Percentiles rank a stretch among this genome's conserved stretches.
Conservation (phyloP, 2,888 invertebrate species). For the Argyresthia albistria region DNA sequence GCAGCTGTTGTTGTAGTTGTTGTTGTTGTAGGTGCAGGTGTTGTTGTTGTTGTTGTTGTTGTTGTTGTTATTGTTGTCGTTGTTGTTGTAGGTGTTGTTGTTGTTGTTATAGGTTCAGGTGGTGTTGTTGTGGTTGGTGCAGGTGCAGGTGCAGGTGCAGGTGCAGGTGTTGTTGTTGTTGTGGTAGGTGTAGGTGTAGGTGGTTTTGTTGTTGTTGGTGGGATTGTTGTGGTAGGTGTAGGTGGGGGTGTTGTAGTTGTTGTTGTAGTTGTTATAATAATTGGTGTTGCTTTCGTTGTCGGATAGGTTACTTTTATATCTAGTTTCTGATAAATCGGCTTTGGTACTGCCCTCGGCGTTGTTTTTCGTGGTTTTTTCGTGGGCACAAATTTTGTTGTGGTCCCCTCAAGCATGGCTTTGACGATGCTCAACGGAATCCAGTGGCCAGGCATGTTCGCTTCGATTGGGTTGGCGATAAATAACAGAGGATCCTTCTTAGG, state of each 20-base stretch:
- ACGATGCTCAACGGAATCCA: constrained; percentile 36
- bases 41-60: constrained; percentile 5
- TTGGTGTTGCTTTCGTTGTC: too few species aligned
- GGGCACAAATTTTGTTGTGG: neutral
- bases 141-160: neutral
- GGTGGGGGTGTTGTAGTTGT: neutral
- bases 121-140: too few species aligned
- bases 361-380: neutral
- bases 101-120: too few species aligned
- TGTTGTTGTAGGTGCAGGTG: too few species aligned
- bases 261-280: constrained; percentile 1
- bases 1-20: too few species aligned
- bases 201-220: constrained; percentile 5
- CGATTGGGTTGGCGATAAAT: constrained; percentile 36
- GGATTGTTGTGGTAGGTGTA: neutral
- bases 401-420: constrained; percentile 19
- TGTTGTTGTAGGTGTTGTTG: too few species aligned
- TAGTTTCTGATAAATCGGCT: too few species aligned
- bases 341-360: too few species aligned
- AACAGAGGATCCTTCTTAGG: constrained; percentile 25
- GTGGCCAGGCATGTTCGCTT: constrained; percentile 36
- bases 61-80: too few species aligned
- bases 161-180: too few species aligned
- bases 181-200: neutral
- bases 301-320: too few species aligned